Base-by-base conservation (phyloP, 2,797 vertebrate genomes). In the Manis crassicaudata region DNA sequence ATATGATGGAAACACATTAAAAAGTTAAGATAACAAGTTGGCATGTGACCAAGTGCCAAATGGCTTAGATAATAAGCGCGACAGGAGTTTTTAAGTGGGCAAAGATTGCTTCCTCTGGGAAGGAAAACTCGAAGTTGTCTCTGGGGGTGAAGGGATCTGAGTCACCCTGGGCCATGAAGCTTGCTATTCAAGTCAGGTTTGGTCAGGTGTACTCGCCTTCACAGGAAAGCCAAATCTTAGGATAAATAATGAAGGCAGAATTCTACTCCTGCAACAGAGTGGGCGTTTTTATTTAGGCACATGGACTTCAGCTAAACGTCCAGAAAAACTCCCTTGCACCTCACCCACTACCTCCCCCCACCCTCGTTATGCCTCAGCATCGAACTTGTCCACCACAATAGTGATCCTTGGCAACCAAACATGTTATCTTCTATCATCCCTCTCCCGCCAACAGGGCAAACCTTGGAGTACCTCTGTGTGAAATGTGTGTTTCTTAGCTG, bases 131-230 rank as follows among this genome's bases (percentile, higher is more conserved):
- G 79, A 67, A 65, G 63, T 96, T 56, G 43, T 90, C 58, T 97
- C 94, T 94, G 20, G 40, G 92, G 88, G 62, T 72, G 94, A 96
- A 97, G 67, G 83, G 90, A 95, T 97, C 97, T 96, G 95, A 96
- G 87, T 97, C 92, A 85, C 32, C 0, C 0, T 75, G 70, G 90
- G 89, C 86, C 80, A 90, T 29, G 94, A 86, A 92, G 86, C 88
- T 97, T 98, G 68, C 94, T 93, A 80, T 73, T 37, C 63, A 93
- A 79, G 68, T 63, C 93, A 88, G 46, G 25, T 92, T 95, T 90
- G 96, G 60, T 97, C 80, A 97, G 50, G 68, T 90, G 40, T 46
- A 5, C 94, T 96, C 82, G 37, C 77, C 56, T 96, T 76, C 76
- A 85, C 76, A 93, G 52, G 80, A 77, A 87, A 98, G 56, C 88